Conservation (phyloP, 2,113 vertebrate species). For the Aplodontia rufa region DNA sequence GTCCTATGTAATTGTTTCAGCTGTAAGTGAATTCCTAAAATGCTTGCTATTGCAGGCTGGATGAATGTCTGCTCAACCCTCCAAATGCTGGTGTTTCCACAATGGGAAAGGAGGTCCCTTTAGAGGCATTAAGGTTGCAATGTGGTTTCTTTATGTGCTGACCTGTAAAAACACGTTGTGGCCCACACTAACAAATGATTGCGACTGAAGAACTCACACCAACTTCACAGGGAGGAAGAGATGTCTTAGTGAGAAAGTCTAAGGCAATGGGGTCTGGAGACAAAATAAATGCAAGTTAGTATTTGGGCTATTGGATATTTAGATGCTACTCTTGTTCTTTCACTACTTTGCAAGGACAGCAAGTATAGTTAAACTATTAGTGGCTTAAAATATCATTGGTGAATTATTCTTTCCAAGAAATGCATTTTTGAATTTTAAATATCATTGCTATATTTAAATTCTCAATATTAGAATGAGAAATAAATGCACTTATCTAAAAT, state of each 20-base stretch:
- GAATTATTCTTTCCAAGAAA: not conserved
- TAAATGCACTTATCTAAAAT: not conserved
- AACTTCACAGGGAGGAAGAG: not conserved
- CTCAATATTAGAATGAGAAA: not conserved
- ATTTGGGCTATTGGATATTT: not conserved
- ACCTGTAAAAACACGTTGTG: conserved; percentile 22
- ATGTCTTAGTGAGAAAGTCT: not conserved
- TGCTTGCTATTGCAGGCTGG: not conserved
- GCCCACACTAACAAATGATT: not conserved
- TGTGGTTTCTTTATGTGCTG: not conserved
- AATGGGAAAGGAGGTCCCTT: conserved; percentile 30
- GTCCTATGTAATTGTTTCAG: conserved; percentile 73
- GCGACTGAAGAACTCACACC: not conserved
- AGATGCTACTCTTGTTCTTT: not conserved
- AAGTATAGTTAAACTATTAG: not conserved
- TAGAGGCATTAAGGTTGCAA: not conserved
- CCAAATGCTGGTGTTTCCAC: conserved; percentile 47
- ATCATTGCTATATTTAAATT: not conserved
- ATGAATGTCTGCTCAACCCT: conserved; percentile 63
- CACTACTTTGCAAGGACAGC: not conserved
- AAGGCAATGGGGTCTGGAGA: not conserved
- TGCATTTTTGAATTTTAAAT: not conserved
- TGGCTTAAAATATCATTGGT: not conserved
- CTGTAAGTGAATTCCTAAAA: conserved; percentile 70
- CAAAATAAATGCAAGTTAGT: not conserved